These are phyloP conservation scores for Microchrysa polita DNA, from an alignment of 2,888 invertebrate species.

Conservation along the genomic window DNA sequence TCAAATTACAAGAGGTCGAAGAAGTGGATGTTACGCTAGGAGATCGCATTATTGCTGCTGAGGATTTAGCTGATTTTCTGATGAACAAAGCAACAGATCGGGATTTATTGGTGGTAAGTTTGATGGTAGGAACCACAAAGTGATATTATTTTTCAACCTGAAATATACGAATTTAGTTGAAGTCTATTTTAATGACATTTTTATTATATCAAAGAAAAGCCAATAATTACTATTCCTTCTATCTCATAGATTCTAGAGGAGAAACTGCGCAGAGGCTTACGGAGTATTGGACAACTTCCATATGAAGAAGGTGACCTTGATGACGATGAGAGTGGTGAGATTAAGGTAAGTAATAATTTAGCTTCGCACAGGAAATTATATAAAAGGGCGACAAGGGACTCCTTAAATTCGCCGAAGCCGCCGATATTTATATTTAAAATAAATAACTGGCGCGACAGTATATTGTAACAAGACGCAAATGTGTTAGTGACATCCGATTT, in stretches of 20 bases:
- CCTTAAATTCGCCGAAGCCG: too few species aligned
- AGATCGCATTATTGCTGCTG: conserved; percentile 55
- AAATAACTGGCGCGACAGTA: too few species aligned
- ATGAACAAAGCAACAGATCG: conserved; percentile 58
- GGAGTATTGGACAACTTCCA: conserved; percentile 57
- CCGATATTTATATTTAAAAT: too few species aligned
- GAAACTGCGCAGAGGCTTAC: conserved; percentile 59
- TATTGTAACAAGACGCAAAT: too few species aligned
- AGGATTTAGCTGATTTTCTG: conserved; percentile 58
- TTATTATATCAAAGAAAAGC: too few species aligned
- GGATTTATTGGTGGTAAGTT: conserved; percentile 60
- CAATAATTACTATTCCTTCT: too few species aligned
- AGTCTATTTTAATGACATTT: too few species aligned
- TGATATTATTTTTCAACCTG: too few species aligned
- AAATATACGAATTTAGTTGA: too few species aligned
- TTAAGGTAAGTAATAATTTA: conserved; percentile 52
- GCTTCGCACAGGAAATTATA: too few species aligned
- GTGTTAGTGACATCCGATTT: too few species aligned
- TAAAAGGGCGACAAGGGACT: too few species aligned
- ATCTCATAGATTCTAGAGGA: conserved; percentile 59
- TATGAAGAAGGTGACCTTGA: conserved; percentile 53
- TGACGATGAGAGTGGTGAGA: conserved; percentile 50
- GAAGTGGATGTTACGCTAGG: conserved; percentile 57
- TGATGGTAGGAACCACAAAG: conserved; percentile 54
- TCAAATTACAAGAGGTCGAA: conserved; percentile 63